Evolutionary conservation across 1,140 invertebrate species (phyloP), one percentile per base, ranked within the genome.

Genomic region (Eulimnadia texana): DNA sequence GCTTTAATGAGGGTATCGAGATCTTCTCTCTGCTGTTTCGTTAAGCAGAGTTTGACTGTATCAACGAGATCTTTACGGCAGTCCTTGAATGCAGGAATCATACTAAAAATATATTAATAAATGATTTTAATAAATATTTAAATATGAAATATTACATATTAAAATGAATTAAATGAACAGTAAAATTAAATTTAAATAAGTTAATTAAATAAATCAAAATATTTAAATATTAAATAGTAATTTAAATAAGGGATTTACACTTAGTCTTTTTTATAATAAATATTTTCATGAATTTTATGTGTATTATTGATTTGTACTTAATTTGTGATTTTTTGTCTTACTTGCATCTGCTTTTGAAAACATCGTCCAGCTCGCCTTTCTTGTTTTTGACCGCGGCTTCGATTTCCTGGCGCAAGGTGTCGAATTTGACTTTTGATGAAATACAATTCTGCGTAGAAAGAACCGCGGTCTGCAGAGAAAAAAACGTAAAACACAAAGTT

Each of bases 271-370:
- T 10, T 28, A 2, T 3, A 20, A 10, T 25, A 16, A 9, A 19
- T 27, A 54, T 25, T 19, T 0, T 42, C 27, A 57, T 2, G 42
- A 57, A 19, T n/a, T n/a, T n/a, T n/a, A n/a, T n/a, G n/a, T n/a
- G n/a, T n/a, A n/a, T n/a, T n/a, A n/a, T n/a, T n/a, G n/a, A n/a
- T n/a, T n/a, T n/a, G n/a, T n/a, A n/a, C n/a, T n/a, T n/a, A n/a
- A n/a, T 28, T 24, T 0, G 33, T 16, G 25, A 13, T 16, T 49
- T 16, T 1, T 25, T 24, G 16, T 60, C 2, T 66, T 62, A 70
- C 69, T 29, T 59, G 65, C 70, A 71, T 47, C 88, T 87, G 64
- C 83, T 84, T 64, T 71, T 76, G 64, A 85, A 85, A 0, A 85
- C 82, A 1, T 73, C 74, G 65, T 85, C 83, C 65, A 85, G 66